Conservation (phyloP, 2,888 invertebrate genomes). For the Kuschelorhynchus macadamiae region DNA sequence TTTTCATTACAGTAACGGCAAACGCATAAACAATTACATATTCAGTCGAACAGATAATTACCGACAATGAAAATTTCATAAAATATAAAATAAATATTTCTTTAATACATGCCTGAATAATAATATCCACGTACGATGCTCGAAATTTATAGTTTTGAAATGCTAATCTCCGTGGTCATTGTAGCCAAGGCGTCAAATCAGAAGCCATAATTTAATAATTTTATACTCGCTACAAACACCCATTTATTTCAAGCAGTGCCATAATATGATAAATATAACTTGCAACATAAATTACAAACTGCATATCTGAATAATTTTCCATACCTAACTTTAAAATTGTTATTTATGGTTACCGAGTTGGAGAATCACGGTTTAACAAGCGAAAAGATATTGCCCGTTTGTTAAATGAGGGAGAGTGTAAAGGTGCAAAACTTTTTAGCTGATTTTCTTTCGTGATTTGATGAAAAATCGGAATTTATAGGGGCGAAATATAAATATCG, state of each 20-base stretch:
- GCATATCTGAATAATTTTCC: constrained; percentile 35
- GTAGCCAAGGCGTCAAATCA: constrained; percentile 39
- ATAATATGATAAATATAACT: constrained; percentile 36
- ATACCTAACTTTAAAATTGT: constrained; percentile 26
- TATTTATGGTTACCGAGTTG: constrained; percentile 11
- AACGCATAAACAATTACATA: constrained; percentile 7
- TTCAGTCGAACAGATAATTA: constrained; percentile 1
- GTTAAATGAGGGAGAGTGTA: not conserved
- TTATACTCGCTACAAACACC: constrained; percentile 31
- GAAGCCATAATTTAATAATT: constrained; percentile 45
- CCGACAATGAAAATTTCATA: constrained; percentile 15
- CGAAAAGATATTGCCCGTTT: not conserved
- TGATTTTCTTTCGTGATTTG: too few relatives aligned
- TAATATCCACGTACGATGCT: constrained; percentile 19
- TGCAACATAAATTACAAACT: constrained; percentile 30
- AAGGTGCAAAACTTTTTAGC: not conserved
- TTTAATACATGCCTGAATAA: constrained; percentile 18
- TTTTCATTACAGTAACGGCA: not conserved
- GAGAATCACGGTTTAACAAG: not conserved
- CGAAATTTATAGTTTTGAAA: constrained; percentile 27
- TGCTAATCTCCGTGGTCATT: constrained; percentile 34
- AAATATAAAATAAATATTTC: constrained; percentile 25
- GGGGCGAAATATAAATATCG: too few relatives aligned
- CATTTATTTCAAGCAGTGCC: constrained; percentile 35
- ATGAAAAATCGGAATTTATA: too few relatives aligned